phyloP scores from a whole-genome alignment of 1,140 invertebrate genomes.

The Meloidogyne exigua region DNA sequence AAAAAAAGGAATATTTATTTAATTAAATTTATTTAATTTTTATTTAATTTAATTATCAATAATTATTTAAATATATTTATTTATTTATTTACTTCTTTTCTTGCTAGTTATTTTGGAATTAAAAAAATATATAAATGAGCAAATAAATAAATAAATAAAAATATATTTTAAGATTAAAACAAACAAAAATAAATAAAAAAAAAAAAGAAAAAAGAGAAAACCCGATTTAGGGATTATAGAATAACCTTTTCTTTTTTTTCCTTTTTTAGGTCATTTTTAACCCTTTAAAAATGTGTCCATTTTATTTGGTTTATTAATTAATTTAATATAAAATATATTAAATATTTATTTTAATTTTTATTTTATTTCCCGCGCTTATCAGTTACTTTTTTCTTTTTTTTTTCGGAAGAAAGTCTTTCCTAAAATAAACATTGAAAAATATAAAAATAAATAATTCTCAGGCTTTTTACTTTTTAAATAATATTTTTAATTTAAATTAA shows the following conservation, averaged over 20 bases:
- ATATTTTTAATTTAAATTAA: too few relatives aligned
- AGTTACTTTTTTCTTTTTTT: neutral
- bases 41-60: too few relatives aligned
- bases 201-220: slow-evolving; percentile 1
- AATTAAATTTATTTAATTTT: too few relatives aligned
- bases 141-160: too few relatives aligned
- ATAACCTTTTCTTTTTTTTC: neutral
- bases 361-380: slow-evolving; percentile 2
- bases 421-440: neutral
- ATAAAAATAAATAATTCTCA: too few relatives aligned
- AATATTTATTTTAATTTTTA: neutral
- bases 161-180: slow-evolving; percentile 5
- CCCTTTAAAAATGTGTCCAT: neutral
- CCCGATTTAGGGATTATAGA: slow-evolving; percentile 1
- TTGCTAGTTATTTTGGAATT: neutral
- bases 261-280: neutral
- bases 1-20: too few relatives aligned
- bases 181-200: neutral
- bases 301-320: neutral
- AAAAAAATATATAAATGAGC: neutral
- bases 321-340: too few relatives aligned
- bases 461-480: too few relatives aligned
- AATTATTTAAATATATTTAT: too few relatives aligned
- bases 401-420: neutral
- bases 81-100: neutral